Conservation (phyloP, 2,113 vertebrate species). For the Serinus canaria region DNA sequence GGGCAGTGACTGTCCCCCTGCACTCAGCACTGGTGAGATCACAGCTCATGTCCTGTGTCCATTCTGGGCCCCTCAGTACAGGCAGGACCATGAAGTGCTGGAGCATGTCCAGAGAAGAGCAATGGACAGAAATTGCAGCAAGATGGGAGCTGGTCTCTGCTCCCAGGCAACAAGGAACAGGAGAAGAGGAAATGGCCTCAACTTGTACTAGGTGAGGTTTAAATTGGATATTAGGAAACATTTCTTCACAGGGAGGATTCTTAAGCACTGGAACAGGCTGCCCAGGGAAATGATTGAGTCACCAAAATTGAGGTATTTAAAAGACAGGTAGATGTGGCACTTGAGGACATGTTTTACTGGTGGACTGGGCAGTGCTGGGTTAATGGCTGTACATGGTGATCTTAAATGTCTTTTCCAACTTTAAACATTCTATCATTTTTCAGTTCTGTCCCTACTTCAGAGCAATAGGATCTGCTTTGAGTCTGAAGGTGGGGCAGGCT, state of each 20-base stretch:
- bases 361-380: not conserved
- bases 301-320: not conserved
- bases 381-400: not conserved
- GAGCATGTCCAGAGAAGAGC: not conserved
- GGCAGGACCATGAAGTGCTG: too few species aligned
- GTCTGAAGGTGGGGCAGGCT: not conserved
- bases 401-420: not conserved
- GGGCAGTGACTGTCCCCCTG: not conserved
- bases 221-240: not conserved
- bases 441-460: not conserved
- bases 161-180: not conserved
- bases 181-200: not conserved
- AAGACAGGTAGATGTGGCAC: not conserved
- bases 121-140: not conserved
- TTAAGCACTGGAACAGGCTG: not conserved
- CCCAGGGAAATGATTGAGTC: not conserved
- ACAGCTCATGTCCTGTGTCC: fast-evolving
- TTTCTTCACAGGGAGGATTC: not conserved
- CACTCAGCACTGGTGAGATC: fast-evolving
- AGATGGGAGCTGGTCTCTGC: not conserved
- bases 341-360: not conserved
- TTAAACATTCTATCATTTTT: not conserved
- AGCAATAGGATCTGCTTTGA: not conserved
- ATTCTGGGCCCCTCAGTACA: not conserved
- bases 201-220: not conserved